Evolutionary conservation across 2,888 invertebrate genomes (phyloP).

Genomic region (Amiota communis): DNA sequence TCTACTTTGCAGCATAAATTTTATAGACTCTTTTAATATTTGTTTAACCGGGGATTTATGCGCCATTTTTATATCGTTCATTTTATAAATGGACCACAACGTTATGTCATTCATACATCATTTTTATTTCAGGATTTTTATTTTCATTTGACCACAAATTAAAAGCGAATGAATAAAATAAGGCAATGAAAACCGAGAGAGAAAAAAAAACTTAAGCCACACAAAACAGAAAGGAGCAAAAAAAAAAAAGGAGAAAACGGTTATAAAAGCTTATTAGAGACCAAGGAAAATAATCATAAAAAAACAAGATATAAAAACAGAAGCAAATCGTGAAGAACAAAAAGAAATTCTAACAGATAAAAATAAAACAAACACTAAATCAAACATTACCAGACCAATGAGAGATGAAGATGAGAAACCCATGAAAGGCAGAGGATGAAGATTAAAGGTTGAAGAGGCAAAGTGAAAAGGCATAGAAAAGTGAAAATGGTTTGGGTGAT

Average conservation of each 20-base stretch:
- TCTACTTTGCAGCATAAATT: no score
- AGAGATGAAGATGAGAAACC: not conserved
- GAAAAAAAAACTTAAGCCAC: not conserved
- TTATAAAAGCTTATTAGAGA: conserved; percentile 9
- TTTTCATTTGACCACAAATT: conserved; percentile 65
- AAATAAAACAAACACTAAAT: conserved; percentile 62
- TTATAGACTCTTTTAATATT: no score
- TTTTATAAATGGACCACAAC: no score
- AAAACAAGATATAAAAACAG: not conserved
- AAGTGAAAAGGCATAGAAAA: not conserved
- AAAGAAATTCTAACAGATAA: conserved; percentile 46
- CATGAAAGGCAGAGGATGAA: conserved; percentile 55
- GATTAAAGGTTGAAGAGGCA: conserved; percentile 30
- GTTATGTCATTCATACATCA: not conserved
- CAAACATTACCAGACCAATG: conserved; percentile 46
- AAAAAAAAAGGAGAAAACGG: not conserved
- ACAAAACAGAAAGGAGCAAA: not conserved
- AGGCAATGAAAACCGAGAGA: not conserved
- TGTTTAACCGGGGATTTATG: no score
- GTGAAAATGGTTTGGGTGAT: not conserved
- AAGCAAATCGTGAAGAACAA: not conserved
- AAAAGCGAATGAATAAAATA: conserved; percentile 62
- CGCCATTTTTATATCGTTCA: no score
- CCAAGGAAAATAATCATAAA: not conserved
- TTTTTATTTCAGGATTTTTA: conserved; percentile 46